These are phyloP conservation scores for Rhinogobius similis DNA, from an alignment of 2,113 vertebrate species.

Conservation along the genomic window DNA sequence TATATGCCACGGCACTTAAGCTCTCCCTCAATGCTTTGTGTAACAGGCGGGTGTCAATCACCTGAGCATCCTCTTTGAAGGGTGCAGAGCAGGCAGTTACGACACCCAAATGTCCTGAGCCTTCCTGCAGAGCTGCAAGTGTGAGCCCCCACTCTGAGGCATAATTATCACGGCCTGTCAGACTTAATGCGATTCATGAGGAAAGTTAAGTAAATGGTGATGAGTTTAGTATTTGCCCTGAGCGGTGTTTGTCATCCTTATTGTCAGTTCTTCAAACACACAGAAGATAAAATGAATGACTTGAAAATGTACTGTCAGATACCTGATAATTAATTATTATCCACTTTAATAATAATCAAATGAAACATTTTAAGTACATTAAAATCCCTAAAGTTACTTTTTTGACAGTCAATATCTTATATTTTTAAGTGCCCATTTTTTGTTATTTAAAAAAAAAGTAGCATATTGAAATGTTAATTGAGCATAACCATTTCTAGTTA, in stretches of 20 bases:
- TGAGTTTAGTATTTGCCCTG: conserved; percentile 15
- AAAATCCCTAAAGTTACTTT: too few relatives aligned
- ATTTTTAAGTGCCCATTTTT: too few relatives aligned
- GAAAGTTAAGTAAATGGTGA: conserved; percentile 5
- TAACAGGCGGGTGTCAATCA: conserved; percentile 69
- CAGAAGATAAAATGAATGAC: not conserved
- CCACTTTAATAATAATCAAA: too few relatives aligned
- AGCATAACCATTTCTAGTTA: not conserved
- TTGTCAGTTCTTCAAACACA: too few relatives aligned
- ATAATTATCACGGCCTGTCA: conserved; percentile 30
- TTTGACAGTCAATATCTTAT: too few relatives aligned
- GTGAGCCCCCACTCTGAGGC: conserved; percentile 37
- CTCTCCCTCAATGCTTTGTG: conserved; percentile 34
- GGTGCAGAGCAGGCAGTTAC: conserved; percentile 4
- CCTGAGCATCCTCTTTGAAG: conserved; percentile 37
- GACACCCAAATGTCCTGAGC: conserved; percentile 47
- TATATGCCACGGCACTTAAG: conserved; percentile 39
- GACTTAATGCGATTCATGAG: conserved; percentile 12
- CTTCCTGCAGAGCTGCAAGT: conserved; percentile 9
- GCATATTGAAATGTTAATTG: too few relatives aligned
- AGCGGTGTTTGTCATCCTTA: conserved; percentile 16
- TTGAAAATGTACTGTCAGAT: not conserved
- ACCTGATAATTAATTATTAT: too few relatives aligned
- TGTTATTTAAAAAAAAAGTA: too few relatives aligned
- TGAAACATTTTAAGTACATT: too few relatives aligned